Base-by-base conservation (phyloP, 2,797 vertebrate species). In the Smutsia gigantea region DNA sequence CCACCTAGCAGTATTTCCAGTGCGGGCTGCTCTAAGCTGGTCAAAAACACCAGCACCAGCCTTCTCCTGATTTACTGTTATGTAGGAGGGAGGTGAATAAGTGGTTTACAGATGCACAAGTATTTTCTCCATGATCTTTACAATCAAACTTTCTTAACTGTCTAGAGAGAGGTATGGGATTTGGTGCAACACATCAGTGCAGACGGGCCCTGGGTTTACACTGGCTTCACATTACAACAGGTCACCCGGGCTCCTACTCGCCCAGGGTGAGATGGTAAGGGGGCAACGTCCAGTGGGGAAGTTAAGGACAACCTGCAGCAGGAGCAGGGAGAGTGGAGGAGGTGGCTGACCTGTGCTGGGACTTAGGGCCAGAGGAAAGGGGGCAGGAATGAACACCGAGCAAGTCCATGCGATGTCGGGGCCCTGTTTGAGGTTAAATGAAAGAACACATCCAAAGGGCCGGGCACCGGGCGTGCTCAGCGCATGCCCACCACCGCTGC, bases 101-200 rank as follows among this genome's bases (percentile, higher is more conserved):
- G 27, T 53, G 75, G 66, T 31, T 71, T 49, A 37, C n/a, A 75
- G 51, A 21, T 8, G 12, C n/a, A 27, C 18, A 31, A 25, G 4
- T 0, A 59, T 59, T 82, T 93, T 49, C 51, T 63, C 55, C 23
- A 8, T 0, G 49, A 55, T 27, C 21, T 51, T 82, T 85, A 63
- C 71, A 25, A 53, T 25, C 23, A 19, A 12, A 31, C 4, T 11
- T 79, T 71, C 66, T n/a, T 39, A 39, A 72, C 51, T 18, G 21
- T 66, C 55, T 64, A 18, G 39, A 77, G 68, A 51, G 29, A 64
- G 57, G 23, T 8, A 9, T 1, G 42, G 74, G 29, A 14, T 29
- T 83, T 0, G 0, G 2, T 19, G 23, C 4, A 29, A 37, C 9
- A 3, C 34, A 55, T 72, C 18, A 12, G 3, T 68, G 11, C 37